Evolutionary conservation across 2,797 vertebrate species (phyloP), one percentile per base, ranked within the genome.

Genomic region (Leptoclinus maculatus): DNA sequence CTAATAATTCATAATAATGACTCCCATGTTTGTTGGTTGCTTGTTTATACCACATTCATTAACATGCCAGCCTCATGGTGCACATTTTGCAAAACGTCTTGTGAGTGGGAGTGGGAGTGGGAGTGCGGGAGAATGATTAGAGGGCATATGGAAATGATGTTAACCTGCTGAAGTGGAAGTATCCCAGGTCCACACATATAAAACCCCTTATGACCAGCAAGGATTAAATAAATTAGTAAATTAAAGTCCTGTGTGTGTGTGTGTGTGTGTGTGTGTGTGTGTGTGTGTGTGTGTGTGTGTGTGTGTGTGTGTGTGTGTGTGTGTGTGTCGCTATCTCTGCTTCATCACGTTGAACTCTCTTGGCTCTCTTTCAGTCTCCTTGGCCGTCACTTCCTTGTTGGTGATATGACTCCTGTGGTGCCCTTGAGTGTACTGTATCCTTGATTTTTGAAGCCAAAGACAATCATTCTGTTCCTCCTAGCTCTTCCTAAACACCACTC

Each of bases 1-100:
- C 86, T 83, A 88, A 91, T 93, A 91, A 94, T 91, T 93, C 87
- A 91, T 84, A 92, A 91, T 89, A 90, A 92, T 87, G 87, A 82
- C 82, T 81, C 81, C 76, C 64, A 68, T 79, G 74, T 86, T 89
- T 86, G 86, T 88, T 76, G 79, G 62, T 81, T 81, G 69, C 86
- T 88, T 90, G 83, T 88, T 92, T 90, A 85, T 81, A 86, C 81
- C 76, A 66, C 72, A 32, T 89, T 93, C 88, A 92, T 93, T 91
- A 92, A 84, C 80, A 90, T 91, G 88, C 84, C 71, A 62, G 84
- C 72, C 82, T 86, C 76, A 81, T 76, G 71, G 81, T 76, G 81
- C 82, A 86, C 79, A 78, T 84, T 74, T 73, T 80, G 76, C 83
- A 86, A 79, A 84, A 83, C 3, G 56, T 82, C 76, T 83, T 84